phyloP scores from a whole-genome alignment of 2,888 invertebrate genomes.

The Trachelus tabidus region DNA sequence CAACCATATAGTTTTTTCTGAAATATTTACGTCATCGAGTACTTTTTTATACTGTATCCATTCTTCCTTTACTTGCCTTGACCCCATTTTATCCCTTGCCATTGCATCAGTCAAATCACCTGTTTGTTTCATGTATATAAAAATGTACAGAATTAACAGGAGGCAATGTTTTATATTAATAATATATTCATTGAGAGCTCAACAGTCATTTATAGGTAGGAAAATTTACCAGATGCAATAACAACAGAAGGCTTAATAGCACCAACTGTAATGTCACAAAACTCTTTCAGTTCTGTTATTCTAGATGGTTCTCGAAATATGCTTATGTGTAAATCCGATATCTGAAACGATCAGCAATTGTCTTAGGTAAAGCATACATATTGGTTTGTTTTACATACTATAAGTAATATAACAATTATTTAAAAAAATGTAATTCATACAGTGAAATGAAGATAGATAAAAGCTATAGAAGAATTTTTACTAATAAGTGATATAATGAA shows the following conservation, averaged over 20 bases:
- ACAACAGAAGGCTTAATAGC: slow-evolving; percentile 81
- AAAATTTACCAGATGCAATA: slow-evolving; percentile 78
- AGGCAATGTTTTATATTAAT: neutral
- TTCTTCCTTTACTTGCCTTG: slow-evolving; percentile 83
- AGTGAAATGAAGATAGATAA: neutral
- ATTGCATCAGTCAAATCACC: slow-evolving; percentile 91
- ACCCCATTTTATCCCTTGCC: slow-evolving; percentile 81
- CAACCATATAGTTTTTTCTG: slow-evolving; percentile 81
- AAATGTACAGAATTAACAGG: neutral
- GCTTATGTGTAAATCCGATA: slow-evolving; percentile 91
- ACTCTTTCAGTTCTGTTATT: slow-evolving; percentile 81
- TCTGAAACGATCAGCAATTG: slow-evolving; percentile 68
- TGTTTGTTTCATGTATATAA: slow-evolving; percentile 37
- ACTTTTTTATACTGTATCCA: slow-evolving; percentile 83
- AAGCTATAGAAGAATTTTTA: neutral
- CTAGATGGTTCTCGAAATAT: slow-evolving; percentile 81
- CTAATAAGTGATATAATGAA: neutral
- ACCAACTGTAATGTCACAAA: slow-evolving; percentile 80
- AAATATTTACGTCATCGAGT: slow-evolving; percentile 75
- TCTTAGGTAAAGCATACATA: slow-evolving; percentile 4
- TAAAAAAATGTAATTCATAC: slow-evolving; percentile 20
- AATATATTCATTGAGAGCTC: neutral
- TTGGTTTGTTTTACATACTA: slow-evolving; percentile 10
- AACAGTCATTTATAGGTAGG: neutral
- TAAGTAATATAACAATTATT: neutral